Evolutionary conservation across 2,888 invertebrate species (phyloP), one percentile per base, ranked within the genome.

Genomic region (Acanthosoma haemorrhoidale): DNA sequence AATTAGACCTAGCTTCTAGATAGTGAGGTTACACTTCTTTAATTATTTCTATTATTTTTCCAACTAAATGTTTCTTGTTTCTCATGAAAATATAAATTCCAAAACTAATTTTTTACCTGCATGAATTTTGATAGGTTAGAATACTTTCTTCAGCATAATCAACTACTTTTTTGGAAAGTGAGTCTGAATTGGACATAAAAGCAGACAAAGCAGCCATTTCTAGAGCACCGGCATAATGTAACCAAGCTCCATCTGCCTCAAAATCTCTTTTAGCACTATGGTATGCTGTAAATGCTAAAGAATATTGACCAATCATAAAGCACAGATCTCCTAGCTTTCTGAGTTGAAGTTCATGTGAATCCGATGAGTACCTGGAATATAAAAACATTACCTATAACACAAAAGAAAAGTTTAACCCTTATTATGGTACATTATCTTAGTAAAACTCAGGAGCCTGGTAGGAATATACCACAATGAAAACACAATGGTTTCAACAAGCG

Each of bases 231-330:
- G 98, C 96, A 80, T 92, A 96, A 80, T 97, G 93, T 31, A 96
- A 84, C 96, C 96, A 97, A 0, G 98, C 98, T 75, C 95, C 93
- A 79, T 99, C 98, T 1, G 91, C 91, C 78, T 92, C 92, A 80
- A 98, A 98, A 80, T 99, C 99, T 67, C 96, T 87, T 81, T 98
- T 98, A n/a, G 96, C 94, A 43, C 91, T 88, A 81, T 98, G 96
- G 82, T 97, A 99, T 0, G 92, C 88, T 76, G 94, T 92, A 81
- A 93, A 96, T 6, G 97, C 95, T 75, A 92, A 84, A 74, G 89
- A 88, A 82, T 96, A 96, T 78, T 95, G 90, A 3, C 95, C 93
- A 80, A 97, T 95, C 86, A 98, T 88, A 80, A 99, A 97, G 81
- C 95, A 94, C 6, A 99, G 83, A 81, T 99, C 99, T 0, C 94